Conservation (phyloP, 2,888 invertebrate species). For the Perithous albicinctus region DNA sequence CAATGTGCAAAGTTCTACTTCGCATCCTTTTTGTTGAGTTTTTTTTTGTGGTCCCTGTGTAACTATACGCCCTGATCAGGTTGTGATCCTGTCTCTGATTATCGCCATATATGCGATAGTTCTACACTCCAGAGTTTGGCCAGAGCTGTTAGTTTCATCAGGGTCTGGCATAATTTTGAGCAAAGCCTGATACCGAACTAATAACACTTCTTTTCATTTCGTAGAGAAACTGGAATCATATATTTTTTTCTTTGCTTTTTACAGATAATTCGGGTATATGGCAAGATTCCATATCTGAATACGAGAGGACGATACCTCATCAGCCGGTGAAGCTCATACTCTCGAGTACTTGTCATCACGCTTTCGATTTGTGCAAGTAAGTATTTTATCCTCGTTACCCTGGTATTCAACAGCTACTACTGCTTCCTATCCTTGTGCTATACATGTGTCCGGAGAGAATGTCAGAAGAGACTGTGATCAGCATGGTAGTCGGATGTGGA, state of each 20-base stretch:
- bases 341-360: constrained; percentile 95
- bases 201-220: no score
- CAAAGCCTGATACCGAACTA: no score
- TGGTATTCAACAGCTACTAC: constrained; percentile 9
- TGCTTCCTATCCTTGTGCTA: no score
- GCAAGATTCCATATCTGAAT: constrained; percentile 80
- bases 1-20: no score
- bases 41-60: no score
- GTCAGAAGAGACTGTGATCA: constrained; percentile 8
- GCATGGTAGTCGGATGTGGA: constrained; percentile 26
- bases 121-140: no score
- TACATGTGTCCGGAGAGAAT: neutral
- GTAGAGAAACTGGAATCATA: neutral
- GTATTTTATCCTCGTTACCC: constrained; percentile 66
- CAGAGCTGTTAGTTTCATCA: no score
- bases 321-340: constrained; percentile 88
- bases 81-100: no score
- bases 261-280: constrained; percentile 63
- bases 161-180: no score
- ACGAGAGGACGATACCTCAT: constrained; percentile 86
- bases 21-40: no score
- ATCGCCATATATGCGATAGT: no score
- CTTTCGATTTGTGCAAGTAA: constrained; percentile 85
- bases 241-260: constrained; percentile 35
- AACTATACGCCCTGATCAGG: no score